Conservation (phyloP, 2,113 vertebrate genomes). For the Trochalopteron elliotii region DNA sequence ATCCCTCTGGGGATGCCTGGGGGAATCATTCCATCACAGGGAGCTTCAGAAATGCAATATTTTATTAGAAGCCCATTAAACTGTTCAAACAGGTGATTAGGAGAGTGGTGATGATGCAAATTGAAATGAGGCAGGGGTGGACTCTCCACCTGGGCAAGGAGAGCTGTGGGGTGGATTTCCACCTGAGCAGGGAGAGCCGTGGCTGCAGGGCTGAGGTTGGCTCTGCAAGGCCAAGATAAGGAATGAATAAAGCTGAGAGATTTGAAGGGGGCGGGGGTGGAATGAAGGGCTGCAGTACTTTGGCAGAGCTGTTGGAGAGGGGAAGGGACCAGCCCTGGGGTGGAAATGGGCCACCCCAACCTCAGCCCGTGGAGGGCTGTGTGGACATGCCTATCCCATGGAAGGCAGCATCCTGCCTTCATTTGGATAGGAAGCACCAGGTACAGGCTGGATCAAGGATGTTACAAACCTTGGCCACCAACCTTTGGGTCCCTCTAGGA, state of each 20-base stretch:
- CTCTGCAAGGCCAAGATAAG: background rate
- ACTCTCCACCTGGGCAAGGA: background rate
- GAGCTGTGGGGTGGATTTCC: background rate
- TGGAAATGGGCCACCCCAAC: background rate
- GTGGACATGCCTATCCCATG: background rate
- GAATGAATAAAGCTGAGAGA: background rate
- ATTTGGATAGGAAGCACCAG: background rate
- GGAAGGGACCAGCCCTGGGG: background rate
- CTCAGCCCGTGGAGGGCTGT: background rate
- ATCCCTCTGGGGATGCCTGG: rapidly evolving
- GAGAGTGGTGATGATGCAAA: background rate
- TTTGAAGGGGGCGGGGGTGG: rapidly evolving
- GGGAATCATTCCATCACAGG: background rate
- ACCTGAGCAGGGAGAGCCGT: background rate
- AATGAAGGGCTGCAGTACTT: background rate
- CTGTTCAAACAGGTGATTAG: background rate
- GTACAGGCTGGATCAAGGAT: background rate
- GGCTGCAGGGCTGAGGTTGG: background rate
- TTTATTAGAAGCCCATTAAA: background rate
- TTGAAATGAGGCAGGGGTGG: background rate
- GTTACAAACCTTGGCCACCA: background rate
- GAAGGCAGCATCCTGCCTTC: background rate
- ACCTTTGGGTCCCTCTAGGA: background rate
- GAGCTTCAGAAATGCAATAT: background rate
- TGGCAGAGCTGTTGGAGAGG: background rate